Conservation (phyloP, 2,888 invertebrate genomes). For the Hirtodrosophila duncani region DNA sequence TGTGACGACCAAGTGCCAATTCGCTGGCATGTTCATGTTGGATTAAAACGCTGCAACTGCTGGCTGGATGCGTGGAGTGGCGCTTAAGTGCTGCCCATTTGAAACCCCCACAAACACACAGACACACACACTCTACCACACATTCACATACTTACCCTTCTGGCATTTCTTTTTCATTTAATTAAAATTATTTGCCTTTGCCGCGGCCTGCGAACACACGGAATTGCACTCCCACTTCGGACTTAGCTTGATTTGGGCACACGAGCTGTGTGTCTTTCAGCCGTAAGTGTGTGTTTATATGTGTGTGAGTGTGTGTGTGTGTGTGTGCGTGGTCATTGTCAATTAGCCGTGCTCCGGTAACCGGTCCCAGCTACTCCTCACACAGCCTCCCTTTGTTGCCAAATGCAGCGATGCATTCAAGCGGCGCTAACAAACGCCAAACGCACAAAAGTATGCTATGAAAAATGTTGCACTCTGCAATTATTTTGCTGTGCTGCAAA, state of each 20-base stretch:
- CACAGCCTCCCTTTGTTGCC: constrained; percentile 11
- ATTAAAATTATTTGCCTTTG: constrained; percentile 67
- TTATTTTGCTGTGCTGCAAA: constrained; percentile 39
- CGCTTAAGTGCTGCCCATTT: constrained; percentile 62
- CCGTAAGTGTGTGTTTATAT: constrained; percentile 11
- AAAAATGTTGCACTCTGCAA: constrained; percentile 42
- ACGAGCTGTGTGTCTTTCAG: constrained; percentile 13
- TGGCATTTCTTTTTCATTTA: constrained; percentile 66
- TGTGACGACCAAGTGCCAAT: constrained; percentile 66
- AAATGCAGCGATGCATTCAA: constrained; percentile 61
- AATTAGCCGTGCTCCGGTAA: constrained; percentile 46
- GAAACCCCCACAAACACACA: constrained; percentile 27
- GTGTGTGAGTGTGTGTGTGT: constrained; percentile 51
- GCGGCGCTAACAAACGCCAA: constrained; percentile 43
- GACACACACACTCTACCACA: background rate
- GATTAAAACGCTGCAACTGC: too few relatives aligned
- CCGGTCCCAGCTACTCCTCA: background rate
- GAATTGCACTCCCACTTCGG: constrained; percentile 46
- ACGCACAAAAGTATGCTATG: constrained; percentile 40
- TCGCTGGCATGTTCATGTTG: constrained; percentile 63
- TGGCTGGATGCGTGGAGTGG: constrained; percentile 50
- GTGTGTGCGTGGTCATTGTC: constrained; percentile 47
- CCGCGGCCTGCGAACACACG: too few relatives aligned
- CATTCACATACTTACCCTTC: constrained; percentile 10
- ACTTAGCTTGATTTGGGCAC: constrained; percentile 48